Base-by-base conservation (phyloP, 1,140 invertebrate genomes). In the Pararge aegeria region DNA sequence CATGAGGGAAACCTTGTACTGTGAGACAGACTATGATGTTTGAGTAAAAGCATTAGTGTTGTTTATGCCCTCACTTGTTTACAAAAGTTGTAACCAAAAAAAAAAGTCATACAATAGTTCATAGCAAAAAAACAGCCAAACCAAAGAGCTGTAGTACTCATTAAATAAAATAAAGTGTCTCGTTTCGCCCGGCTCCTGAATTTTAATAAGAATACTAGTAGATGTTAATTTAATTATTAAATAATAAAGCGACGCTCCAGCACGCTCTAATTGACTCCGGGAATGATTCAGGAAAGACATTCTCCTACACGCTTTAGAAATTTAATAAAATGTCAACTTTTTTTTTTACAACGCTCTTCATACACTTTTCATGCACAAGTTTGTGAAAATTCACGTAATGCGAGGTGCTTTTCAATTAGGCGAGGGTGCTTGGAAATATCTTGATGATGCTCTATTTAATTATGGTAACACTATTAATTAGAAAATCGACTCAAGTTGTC, bases 171-270 rank as follows among this genome's bases (percentile, higher is more conserved):
- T 56, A 52, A 34, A 63, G 55, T 19, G 54, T 66, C 58, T 59
- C 55, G 57, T 55, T 59, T 50, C 52, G 53, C 37, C 59, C 59
- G 55, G 3, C 38, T 40, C 38, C 53, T 78, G 73, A 75, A 78
- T 78, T 66, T 77, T 75, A 81, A 78, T 78, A 75, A 73, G 74
- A 64, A 48, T 65, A 66, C 67, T 70, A 63, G 62, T 67, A 55
- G 59, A 59, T 67, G 65, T 70, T 76, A 70, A 78, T 76, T 75
- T 73, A 78, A 79, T 81, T 71, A 78, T 70, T 70, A 66, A 69
- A 74, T 74, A 74, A 71, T 74, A 68, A 64, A 70, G 63, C 50
- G 42, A 29, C 40, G 52, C 55, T 52, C 57, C 50, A 62, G 55
- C 51, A 58, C 59, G 44, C 37, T 52, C 64, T 66, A 66, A 66